Evolutionary conservation across 2,797 vertebrate genomes (phyloP), one percentile per base, ranked within the genome.

Genomic region (Coranthus polyacanthus): DNA sequence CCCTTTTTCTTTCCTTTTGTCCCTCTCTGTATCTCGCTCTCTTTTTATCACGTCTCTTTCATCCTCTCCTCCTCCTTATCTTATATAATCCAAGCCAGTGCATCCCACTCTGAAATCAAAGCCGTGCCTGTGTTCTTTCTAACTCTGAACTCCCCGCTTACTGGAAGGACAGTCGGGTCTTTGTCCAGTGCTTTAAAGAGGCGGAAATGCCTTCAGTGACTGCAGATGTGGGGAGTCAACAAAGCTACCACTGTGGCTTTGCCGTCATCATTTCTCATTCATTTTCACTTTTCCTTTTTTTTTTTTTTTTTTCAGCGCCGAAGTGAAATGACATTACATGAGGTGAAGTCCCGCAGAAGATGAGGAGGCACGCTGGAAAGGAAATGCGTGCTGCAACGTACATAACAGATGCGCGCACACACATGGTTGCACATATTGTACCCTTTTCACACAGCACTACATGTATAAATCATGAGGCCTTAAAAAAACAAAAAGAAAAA

Each of bases 131-230:
- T 89, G 79, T 77, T 82, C 67, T 77, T 73, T 71, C 72, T 68
- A 79, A 68, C 65, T 72, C 70, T 67, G 46, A 80, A 81, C 75
- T 77, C 72, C 13, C 46, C 53, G 55, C 65, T 74, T 45, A 81
- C 62, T 53, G 61, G 63, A 82, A 58, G 71, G 63, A 91, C 88
- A 92, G 83, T 55, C 79, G 57, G 3, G 63, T 67, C 88, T 87
- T 91, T 92, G 90, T 93, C 78, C 69, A 6, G 3, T 12, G 68
- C 56, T 88, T 84, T 88, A 88, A 87, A 85, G 87, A 84, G 85
- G 85, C 85, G 90, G 92, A 92, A 91, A 91, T 64, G 72, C 82
- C 62, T 83, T 89, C 81, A 85, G 70, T 87, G 89, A 79, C 90
- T 90, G 89, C 92, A 90, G 91, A 91, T 93, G 90, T 85, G 82